These are phyloP conservation scores for Siniperca knerii DNA, from an alignment of 2,113 vertebrate genomes.

Conservation along the genomic window DNA sequence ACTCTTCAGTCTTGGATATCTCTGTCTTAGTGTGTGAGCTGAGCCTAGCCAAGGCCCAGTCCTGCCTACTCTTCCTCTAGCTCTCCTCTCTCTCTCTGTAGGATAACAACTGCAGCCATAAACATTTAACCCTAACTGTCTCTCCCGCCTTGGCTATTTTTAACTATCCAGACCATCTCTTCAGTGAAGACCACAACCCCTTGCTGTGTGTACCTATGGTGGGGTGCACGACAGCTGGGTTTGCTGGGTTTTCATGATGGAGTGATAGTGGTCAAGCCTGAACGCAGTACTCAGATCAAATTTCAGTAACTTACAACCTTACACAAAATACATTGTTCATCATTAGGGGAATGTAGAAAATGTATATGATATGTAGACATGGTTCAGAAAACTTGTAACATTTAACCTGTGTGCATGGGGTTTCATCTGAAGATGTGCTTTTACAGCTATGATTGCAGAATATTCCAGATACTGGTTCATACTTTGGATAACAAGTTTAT, in stretches of 20 bases:
- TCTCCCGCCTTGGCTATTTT: slow-evolving; percentile 69
- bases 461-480: neutral
- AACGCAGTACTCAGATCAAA: slow-evolving; percentile 23
- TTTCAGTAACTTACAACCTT: slow-evolving; percentile 1
- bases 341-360: neutral
- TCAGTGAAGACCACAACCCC: slow-evolving; percentile 29
- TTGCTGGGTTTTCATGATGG: neutral
- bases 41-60: slow-evolving; percentile 26
- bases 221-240: slow-evolving; percentile 68
- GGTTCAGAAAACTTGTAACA: neutral
- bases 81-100: slow-evolving; percentile 25
- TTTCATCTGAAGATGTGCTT: neutral
- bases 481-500: neutral
- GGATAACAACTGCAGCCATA: slow-evolving; percentile 69
- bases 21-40: slow-evolving; percentile 19
- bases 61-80: slow-evolving; percentile 40
- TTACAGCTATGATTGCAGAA: neutral
- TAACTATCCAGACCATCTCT: slow-evolving; percentile 47
- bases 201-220: slow-evolving; percentile 42
- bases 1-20: neutral
- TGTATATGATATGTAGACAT: neutral
- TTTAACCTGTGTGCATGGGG: neutral
- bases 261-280: slow-evolving; percentile 6
- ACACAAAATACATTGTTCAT: neutral
- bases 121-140: slow-evolving; percentile 54